phyloP scores from a whole-genome alignment of 1,140 invertebrate species.

The Formica selysi region DNA sequence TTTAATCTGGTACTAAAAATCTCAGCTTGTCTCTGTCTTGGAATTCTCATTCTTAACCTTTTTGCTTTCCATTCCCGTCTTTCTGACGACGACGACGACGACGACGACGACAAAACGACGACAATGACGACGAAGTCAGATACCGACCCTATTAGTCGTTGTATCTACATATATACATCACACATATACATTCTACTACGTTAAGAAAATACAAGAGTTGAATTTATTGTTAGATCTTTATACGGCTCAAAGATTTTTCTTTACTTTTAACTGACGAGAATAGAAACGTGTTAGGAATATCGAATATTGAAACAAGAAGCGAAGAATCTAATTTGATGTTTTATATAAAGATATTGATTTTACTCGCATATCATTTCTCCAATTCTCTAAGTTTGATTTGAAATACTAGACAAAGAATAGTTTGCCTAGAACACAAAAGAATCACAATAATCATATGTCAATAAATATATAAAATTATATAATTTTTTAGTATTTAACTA shows the following conservation, averaged over 20 bases:
- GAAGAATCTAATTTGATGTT: not conserved
- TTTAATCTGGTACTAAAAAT: constrained; percentile 62
- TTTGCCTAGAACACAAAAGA: not conserved
- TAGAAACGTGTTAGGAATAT: not conserved
- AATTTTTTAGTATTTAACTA: not conserved
- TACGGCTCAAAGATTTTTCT: not conserved
- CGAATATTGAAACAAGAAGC: constrained; percentile 4
- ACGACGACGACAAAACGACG: constrained; percentile 40
- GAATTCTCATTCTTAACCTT: constrained; percentile 54
- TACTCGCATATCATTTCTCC: not conserved
- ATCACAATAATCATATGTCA: not conserved
- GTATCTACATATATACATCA: constrained; percentile 12
- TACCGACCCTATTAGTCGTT: constrained; percentile 39
- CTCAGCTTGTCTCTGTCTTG: constrained; percentile 41
- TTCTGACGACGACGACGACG: constrained; percentile 12
- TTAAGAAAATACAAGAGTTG: constrained; percentile 47
- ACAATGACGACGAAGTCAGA: constrained; percentile 53
- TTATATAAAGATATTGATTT: not conserved
- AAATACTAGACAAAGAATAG: not conserved
- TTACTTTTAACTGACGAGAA: constrained; percentile 15
- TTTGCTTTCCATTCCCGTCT: constrained; percentile 42
- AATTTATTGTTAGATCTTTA: constrained; percentile 19
- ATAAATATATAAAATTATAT: not conserved
- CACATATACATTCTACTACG: constrained; percentile 5
- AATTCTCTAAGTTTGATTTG: not conserved